Evolutionary conservation across 2,888 invertebrate genomes (phyloP), one percentile per base, ranked within the genome.

Genomic region (Axea sp.): DNA sequence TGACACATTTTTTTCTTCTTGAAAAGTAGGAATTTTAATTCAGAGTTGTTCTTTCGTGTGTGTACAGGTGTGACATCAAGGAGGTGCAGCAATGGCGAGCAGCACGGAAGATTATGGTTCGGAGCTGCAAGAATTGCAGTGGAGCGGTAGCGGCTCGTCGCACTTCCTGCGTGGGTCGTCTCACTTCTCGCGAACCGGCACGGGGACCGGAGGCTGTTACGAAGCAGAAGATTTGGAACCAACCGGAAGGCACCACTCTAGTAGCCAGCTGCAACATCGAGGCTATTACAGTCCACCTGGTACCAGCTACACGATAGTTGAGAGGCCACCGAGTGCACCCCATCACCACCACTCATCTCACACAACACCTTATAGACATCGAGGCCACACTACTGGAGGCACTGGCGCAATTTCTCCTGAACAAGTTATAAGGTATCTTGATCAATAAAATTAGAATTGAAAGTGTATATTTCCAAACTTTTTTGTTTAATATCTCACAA

Each of bases 281-380:
- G 87, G 87, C n/a, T 95, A 95, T 88, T 95, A 95, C 88, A 95
- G 95, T 76, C 95, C 95, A 62, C 95, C 95, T 17, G 95, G 95
- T 75, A 95, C 95, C 77, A 95, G 94, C 65, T 95, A 95, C 88
- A 95, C 95, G 83, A 95, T 95, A 87, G 93, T 95, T 83, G 95
- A 95, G 89, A 90, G 95, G 75, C 93, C 93, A 73, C 92, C 92
- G 76, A 92, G 92, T 80, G 92, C 92, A 41, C 92, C 92, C 77
- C 92, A 92, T 83, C 92, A 92, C 81, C 93, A 93, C 88, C 90
- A 90, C 53, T 91, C 93, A 79, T 91, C 92, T 85, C 75, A 86
- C 39, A 85, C 87, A 26, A 85, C 87, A 22, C 87, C 87, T 19
- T 86, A 87, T 76, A 83, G 86, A 73, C 86, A 83, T 72, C 76